Conservation (phyloP, 2,888 invertebrate genomes). For the Lepidocyrtoides sp. region DNA sequence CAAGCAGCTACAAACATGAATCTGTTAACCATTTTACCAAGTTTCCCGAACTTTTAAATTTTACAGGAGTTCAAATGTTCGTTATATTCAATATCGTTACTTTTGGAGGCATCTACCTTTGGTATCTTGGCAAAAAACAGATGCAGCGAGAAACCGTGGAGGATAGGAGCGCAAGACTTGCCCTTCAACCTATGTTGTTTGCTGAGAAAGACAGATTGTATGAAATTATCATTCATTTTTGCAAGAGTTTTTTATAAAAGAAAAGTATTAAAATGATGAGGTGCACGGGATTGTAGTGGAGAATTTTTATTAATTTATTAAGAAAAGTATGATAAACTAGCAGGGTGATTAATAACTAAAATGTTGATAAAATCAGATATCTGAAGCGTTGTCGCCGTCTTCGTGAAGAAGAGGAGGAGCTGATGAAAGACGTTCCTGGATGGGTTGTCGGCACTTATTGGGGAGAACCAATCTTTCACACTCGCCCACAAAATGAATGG, state of each 20-base stretch:
- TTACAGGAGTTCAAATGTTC: constrained; percentile 85
- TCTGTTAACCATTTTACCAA: no score
- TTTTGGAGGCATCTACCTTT: constrained; percentile 88
- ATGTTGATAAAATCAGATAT: constrained; percentile 86
- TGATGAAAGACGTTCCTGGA: constrained; percentile 96
- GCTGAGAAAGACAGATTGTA: constrained; percentile 96
- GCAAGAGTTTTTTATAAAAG: no score
- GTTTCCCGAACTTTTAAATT: no score
- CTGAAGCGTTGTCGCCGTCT: constrained; percentile 93
- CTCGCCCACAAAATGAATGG: constrained; percentile 89
- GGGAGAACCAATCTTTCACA: constrained; percentile 94
- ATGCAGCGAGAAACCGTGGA: constrained; percentile 90
- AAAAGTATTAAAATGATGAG: no score
- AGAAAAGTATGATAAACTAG: background rate
- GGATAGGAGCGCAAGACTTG: constrained; percentile 92
- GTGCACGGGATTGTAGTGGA: constrained; percentile 78
- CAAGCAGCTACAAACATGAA: no score
- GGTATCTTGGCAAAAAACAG: constrained; percentile 88
- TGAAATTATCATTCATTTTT: no score
- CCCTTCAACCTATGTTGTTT: constrained; percentile 91
- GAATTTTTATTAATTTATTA: no score
- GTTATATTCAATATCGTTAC: constrained; percentile 87
- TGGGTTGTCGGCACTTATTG: constrained; percentile 97
- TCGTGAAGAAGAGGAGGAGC: constrained; percentile 93
- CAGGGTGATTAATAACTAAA: background rate